A percentile compares a stretch with the other conserved stretches of the same genome.
phyloP scores from a whole-genome alignment of 2,888 invertebrate species.

The Hirtodrosophila alboralis region DNA sequence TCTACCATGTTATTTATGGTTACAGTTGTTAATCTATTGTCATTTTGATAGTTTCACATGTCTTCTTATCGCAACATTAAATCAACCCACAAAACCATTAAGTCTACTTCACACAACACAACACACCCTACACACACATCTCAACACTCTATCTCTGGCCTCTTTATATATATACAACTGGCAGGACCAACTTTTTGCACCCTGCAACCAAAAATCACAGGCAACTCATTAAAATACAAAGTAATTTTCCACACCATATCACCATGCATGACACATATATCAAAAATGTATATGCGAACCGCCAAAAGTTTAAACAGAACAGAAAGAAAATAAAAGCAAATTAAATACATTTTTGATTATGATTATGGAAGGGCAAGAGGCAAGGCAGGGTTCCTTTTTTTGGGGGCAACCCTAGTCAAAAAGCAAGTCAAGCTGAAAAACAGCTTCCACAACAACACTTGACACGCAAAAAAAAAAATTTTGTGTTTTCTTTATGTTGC shows the following conservation, averaged over 20 bases:
- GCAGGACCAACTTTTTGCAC: slow-evolving; percentile 40
- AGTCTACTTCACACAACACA: not conserved
- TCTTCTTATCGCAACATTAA: slow-evolving; percentile 22
- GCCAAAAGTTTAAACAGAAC: slow-evolving; percentile 63
- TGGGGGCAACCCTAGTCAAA: slow-evolving; percentile 63
- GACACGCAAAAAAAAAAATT: slow-evolving; percentile 67
- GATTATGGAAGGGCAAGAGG: slow-evolving; percentile 24
- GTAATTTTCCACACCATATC: slow-evolving; percentile 77
- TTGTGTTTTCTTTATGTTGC: slow-evolving; percentile 39
- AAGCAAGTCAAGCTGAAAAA: slow-evolving; percentile 77
- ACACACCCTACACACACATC: not conserved
- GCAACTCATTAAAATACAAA: slow-evolving; percentile 75
- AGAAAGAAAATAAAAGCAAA: slow-evolving; percentile 65
- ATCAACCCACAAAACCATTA: slow-evolving; percentile 26
- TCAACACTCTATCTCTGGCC: slow-evolving; percentile 13
- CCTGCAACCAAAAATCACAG: slow-evolving; percentile 23
- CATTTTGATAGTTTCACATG: slow-evolving; percentile 38
- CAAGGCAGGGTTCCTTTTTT: not conserved
- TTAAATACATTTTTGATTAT: slow-evolving; percentile 78
- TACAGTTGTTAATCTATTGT: slow-evolving; percentile 34
- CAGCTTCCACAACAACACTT: slow-evolving; percentile 67
- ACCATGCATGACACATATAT: slow-evolving; percentile 64
- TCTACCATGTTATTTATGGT: slow-evolving; percentile 33
- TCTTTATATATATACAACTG: not conserved
- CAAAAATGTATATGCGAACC: slow-evolving; percentile 68